These are phyloP conservation scores for Globodera ellingtonae DNA, from an alignment of 1,140 invertebrate genomes.

Conservation along the genomic window DNA sequence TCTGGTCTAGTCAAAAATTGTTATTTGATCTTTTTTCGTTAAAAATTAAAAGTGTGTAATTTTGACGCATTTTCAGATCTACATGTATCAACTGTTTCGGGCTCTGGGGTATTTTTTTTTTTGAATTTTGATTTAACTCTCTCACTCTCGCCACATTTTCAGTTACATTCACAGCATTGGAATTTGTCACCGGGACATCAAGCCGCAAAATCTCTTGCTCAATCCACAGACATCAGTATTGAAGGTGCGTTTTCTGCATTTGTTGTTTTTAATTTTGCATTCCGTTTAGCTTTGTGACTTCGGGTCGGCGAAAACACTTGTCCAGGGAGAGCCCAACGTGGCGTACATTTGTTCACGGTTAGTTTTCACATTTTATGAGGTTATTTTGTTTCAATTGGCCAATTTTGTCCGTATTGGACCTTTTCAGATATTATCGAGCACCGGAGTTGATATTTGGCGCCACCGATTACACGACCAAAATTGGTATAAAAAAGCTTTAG, in stretches of 20 bases:
- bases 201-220: slow-evolving; percentile 95
- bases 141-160: background rate
- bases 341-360: slow-evolving; percentile 98
- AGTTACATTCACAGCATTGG: slow-evolving; percentile 71
- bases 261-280: background rate
- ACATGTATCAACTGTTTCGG: slow-evolving; percentile 84
- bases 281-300: slow-evolving; percentile 83
- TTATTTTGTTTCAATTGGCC: background rate
- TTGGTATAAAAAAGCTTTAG: slow-evolving; percentile 68
- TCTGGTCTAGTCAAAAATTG: too few relatives aligned
- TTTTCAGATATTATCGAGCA: slow-evolving; percentile 69
- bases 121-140: slow-evolving; percentile 21
- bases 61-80: slow-evolving; percentile 30
- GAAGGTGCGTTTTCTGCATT: slow-evolving; percentile 69
- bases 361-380: background rate
- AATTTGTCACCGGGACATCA: slow-evolving; percentile 99
- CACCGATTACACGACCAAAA: slow-evolving; percentile 98
- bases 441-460: slow-evolving; percentile 99
- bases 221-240: slow-evolving; percentile 95
- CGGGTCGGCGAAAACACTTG: slow-evolving; percentile 92
- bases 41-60: background rate
- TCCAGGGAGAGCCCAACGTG: slow-evolving; percentile 97
- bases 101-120: slow-evolving; percentile 87
- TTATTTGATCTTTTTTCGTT: too few relatives aligned
- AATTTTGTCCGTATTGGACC: background rate